Conservation (phyloP, 2,888 invertebrate genomes). For the Galerucella calmariensis region DNA sequence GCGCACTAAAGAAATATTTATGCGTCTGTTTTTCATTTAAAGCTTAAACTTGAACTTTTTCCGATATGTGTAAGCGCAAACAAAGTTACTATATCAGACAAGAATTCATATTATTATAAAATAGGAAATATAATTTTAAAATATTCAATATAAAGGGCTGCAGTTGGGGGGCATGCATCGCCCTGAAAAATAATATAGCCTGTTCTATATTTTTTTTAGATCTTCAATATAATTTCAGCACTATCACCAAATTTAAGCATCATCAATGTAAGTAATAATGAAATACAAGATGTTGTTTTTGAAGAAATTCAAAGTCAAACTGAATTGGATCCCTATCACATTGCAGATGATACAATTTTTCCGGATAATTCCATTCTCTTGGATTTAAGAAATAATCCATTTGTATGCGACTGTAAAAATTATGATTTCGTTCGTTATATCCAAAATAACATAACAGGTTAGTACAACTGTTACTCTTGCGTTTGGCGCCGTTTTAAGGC, state of each 20-base stretch:
- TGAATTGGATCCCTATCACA: neutral
- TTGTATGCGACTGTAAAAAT: slow-evolving; percentile 72
- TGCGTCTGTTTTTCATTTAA: too few relatives aligned
- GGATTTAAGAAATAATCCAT: slow-evolving; percentile 70
- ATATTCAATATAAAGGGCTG: too few relatives aligned
- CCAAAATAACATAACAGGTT: slow-evolving; percentile 61
- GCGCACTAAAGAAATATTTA: too few relatives aligned
- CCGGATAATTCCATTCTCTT: slow-evolving; percentile 50
- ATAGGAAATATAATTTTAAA: too few relatives aligned
- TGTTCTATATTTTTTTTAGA: slow-evolving; percentile 8
- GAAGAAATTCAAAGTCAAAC: slow-evolving; percentile 5
- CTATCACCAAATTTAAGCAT: slow-evolving; percentile 64
- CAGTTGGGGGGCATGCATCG: too few relatives aligned
- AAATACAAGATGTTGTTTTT: slow-evolving; percentile 25
- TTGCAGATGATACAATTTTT: slow-evolving; percentile 49
- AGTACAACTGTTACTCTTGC: neutral
- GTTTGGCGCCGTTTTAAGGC: too few relatives aligned
- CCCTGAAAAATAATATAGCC: neutral
- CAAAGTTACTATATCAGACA: too few relatives aligned
- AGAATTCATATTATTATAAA: too few relatives aligned
- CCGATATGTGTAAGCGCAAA: too few relatives aligned
- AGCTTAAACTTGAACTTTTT: too few relatives aligned
- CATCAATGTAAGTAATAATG: slow-evolving; percentile 71
- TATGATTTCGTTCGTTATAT: slow-evolving; percentile 69
- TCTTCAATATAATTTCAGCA: neutral